phyloP scores from a whole-genome alignment of 2,797 vertebrate genomes.

The Protonibea diacanthus region DNA sequence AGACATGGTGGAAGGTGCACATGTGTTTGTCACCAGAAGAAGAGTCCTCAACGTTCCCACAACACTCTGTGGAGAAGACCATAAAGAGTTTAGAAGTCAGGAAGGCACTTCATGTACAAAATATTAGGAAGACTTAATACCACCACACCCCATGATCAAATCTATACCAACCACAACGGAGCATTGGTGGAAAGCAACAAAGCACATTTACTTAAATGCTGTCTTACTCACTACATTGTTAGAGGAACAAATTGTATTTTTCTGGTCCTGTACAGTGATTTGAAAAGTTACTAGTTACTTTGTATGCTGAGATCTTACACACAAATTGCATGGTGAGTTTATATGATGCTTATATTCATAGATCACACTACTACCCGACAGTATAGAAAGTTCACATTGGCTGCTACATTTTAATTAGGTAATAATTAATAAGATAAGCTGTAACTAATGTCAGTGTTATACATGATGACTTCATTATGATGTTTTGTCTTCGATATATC shows the following conservation, averaged over 20 bases:
- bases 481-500: background rate
- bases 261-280: background rate
- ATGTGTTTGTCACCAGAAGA: rapidly evolving
- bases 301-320: background rate
- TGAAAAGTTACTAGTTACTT: background rate
- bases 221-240: background rate
- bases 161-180: background rate
- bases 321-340: background rate
- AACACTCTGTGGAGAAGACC: slow-evolving; percentile 65
- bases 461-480: background rate
- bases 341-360: too few relatives aligned
- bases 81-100: slow-evolving; percentile 7
- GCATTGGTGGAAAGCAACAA: background rate
- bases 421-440: too few relatives aligned
- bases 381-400: too few relatives aligned
- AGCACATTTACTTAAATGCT: background rate
- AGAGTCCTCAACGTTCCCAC: rapidly evolving
- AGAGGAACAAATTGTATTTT: background rate
- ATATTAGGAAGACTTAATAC: background rate
- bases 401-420: too few relatives aligned
- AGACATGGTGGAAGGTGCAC: slow-evolving; percentile 72
- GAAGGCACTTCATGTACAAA: background rate
- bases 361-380: too few relatives aligned
- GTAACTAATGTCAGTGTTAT: background rate
- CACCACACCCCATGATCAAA: background rate